Base-by-base conservation (phyloP, 2,888 invertebrate species). In the Heteropelma amictum region DNA sequence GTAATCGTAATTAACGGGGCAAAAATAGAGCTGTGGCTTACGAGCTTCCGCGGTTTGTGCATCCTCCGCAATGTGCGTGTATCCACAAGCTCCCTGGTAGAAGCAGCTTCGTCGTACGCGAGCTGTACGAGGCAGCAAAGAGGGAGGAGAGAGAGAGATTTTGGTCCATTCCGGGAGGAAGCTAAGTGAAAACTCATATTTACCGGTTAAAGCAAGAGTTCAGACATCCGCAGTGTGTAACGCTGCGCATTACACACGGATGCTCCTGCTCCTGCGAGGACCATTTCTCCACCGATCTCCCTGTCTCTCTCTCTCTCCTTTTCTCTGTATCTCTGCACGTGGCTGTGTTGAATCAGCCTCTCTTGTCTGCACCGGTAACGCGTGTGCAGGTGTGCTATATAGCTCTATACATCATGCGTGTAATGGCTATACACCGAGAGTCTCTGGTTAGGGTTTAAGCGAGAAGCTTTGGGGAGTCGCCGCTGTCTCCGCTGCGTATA, bases 181-280 rank as follows among this genome's bases (percentile, higher is more conserved):
- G 74, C 79, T 82, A 83, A 84, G 84, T 84, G 84, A 85, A 85
- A 84, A 85, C 81, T 85, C 84, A 84, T 84, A 85, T 85, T 84
- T 84, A 84, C 85, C 80, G 82, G 84, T 84, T 84, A 84, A 83
- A 79, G 60, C 71, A 72, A 80, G 84, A 80, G 83, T 83, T 83
- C 81, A 83, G 84, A 83, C 84, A 83, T 84, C 81, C 83, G 82
- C 81, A 80, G 81, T 84, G 82, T 84, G 83, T 83, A 74, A 79
- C 77, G 77, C 77, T 79, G 81, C 38, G 58, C 80, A 83, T 84
- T 84, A 82, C 81, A 81, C 81, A 79, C 78, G 67, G 80, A 82
- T 83, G 79, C 80, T 75, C 74, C 73, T 83, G 79, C 80, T 75
- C 74, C 73, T 53, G 49, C 21, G 58, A 78, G 77, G 81, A 82